Evolutionary conservation across 2,113 vertebrate genomes (phyloP), one percentile per base, ranked within the genome.

Genomic region (Nannobrachium achirus): DNA sequence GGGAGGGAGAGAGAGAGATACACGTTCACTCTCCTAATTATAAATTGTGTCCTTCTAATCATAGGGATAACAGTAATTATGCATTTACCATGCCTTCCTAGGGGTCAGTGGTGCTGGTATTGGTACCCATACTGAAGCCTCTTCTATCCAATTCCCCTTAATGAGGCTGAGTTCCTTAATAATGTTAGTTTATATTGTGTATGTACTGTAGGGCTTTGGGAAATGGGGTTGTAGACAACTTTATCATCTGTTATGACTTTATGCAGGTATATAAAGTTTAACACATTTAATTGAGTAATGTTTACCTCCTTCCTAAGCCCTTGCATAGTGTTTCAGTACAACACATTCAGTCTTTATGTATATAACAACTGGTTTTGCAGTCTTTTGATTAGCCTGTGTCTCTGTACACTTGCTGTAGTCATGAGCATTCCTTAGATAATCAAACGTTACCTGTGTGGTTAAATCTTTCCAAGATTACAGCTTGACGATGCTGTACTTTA

Each of bases 181-280:
- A 85, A 73, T 81, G 53, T 77, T 82, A 52, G 40, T 57, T 72
- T 80, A 81, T 84, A 69, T 84, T 85, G 72, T 66, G 45, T 75
- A 59, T 83, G 25, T n/a, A n/a, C n/a, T n/a, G n/a, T 53, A 45
- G 46, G 56, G 70, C 73, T 86, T 65, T 79, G 72, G 66, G 78
- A 78, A 70, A 67, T 74, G 66, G 64, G 63, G 80, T 85, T 76
- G 41, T 72, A 64, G 63, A 20, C 52, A 63, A 48, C 70, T 85
- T 78, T 50, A 76, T 76, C 50, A 55, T 74, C 15, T 44, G 14
- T 68, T 68, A 57, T 55, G 64, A 68, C 66, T 75, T 40, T 66
- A 13, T 56, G 56, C 56, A 66, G 20, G 44, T 68, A 4, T 63
- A 6, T 68, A 33, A 4, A 60, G 7, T 1, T 5, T 50, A 50